Evolutionary conservation across 2,113 vertebrate species (phyloP), one percentile per base, ranked within the genome.

Genomic region (rabbit (Oryctolagus cuniculus)): DNA sequence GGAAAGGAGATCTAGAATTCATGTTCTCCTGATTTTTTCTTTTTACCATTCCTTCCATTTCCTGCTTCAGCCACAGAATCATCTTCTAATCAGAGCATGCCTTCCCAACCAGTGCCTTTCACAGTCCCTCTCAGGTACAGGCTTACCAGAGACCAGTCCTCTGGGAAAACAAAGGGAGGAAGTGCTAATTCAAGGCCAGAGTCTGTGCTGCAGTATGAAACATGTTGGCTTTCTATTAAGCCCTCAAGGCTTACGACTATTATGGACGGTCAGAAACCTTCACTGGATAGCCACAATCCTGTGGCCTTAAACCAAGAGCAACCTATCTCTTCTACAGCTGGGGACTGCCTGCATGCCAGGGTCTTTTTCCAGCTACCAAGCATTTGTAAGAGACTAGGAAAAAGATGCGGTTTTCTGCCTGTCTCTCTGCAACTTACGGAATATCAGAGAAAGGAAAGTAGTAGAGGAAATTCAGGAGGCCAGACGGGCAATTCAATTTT

Each of bases 371-470:
- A 53, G 3, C 55, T 75, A 69, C 5, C 29, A 7, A 93, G 27
- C 51, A 29, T 22, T 58, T 1, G 2, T 9, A 86, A 72, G 53
- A 70, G 75, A n/a, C 36, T 87, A 17, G 29, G 89, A 49, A 93
- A 63, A 78, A 19, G 84, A 44, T 25, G 31, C 64, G 12, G 79
- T 91, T 93, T 80, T 89, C 89, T 87, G 61, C 31, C 38, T 61
- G 34, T 17, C 24, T 53, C 34, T 81, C 36, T 77, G 36, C 36
- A 75, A 72, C 29, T 61, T 58, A 72, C 74, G 82, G 31, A 93
- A 51, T 16, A 75, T 75, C 92, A 64, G 73, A 94, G 70, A 66
- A 73, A 91, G 87, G 77, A 90, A 90, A 88, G 86, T n/a, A 53
- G 61, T 38, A 89, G 70, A 75, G 84, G 27, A 36, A 69, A 31